Conservation (phyloP, 2,113 vertebrate genomes). For the Callopanchax toddi region DNA sequence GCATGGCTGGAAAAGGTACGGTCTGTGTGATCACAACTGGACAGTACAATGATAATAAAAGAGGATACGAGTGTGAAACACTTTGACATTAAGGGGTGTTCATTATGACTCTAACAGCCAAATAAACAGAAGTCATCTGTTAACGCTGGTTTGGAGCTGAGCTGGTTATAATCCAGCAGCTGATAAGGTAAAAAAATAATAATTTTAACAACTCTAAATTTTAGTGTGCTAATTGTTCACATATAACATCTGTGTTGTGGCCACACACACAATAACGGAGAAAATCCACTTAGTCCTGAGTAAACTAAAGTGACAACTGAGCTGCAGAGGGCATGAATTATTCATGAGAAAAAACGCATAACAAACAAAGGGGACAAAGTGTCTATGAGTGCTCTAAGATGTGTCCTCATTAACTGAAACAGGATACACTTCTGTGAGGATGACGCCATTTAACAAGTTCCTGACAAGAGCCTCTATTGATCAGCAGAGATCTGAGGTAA, state of each 20-base stretch:
- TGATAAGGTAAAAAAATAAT: too few species aligned
- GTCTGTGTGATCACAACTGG: neutral
- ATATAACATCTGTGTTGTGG: slow-evolving; percentile 23
- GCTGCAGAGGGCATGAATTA: slow-evolving; percentile 77
- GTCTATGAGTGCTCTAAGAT: slow-evolving; percentile 77
- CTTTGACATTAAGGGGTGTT: too few species aligned
- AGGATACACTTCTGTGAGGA: slow-evolving; percentile 63
- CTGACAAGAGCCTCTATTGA: slow-evolving; percentile 59
- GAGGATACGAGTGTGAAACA: too few species aligned
- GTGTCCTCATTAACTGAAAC: slow-evolving; percentile 76
- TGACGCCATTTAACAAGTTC: slow-evolving; percentile 48
- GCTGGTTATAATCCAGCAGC: too few species aligned
- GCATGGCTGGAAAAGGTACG: too few species aligned
- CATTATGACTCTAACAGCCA: too few species aligned
- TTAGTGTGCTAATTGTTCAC: slow-evolving; percentile 1
- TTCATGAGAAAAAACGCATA: slow-evolving; percentile 76
- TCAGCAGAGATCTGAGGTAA: slow-evolving; percentile 30
- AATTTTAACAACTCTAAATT: neutral
- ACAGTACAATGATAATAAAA: neutral
- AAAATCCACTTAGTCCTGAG: slow-evolving; percentile 60
- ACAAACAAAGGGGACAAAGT: slow-evolving; percentile 82
- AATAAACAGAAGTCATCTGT: too few species aligned
- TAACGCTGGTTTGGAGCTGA: too few species aligned
- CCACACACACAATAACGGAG: slow-evolving; percentile 48
- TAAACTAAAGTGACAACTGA: slow-evolving; percentile 70